Evolutionary conservation across 2,888 invertebrate species (phyloP), one percentile per base, ranked within the genome.

Genomic region (Zygaena filipendulae): DNA sequence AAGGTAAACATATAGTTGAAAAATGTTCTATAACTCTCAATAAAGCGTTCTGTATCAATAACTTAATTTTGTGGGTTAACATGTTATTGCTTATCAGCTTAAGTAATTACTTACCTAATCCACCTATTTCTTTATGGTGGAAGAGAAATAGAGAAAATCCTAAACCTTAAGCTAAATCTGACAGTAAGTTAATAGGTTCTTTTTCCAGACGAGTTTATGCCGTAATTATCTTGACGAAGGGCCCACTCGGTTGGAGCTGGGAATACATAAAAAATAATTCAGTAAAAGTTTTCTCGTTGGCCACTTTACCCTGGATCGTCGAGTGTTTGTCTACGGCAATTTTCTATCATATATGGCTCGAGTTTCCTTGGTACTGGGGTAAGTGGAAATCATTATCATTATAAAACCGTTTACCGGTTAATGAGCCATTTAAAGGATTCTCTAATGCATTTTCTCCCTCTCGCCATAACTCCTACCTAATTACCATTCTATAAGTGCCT

Each of bases 321-420:
- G 79, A 79, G 53, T 79, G 79, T 59, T 60, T 75, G 45, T 62
- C 74, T 34, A 62, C 47, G 37, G 69, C 72, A 27, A 60, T 74
- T 50, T 61, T 75, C 42, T 51, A 64, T 27, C 66, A 77, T 45
- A 52, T 71, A 40, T 57, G 77, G 25, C 64, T 79, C 32, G 70
- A 60, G 33, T 77, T 64, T 51, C 70, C 75, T 32, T 79, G 79
- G 79, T 74, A 72, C 49, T 79, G 79, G 79, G 79, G 79, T 79
- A 46, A 71, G 77, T 40, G 32, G 33, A 41, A 39, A 6, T 16
- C 4, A 16, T 6, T 16, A 7, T 16, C 32, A 35, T 40, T 28
- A 29, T 19, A 33, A 43, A 38, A 33, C 23, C 18, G 35, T 26
- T 26, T 32, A 36, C 28, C 27, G 21, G 23, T 19, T 9, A 25